phyloP scores from a whole-genome alignment of 2,888 invertebrate species.

The Linnaemya vulpina region DNA sequence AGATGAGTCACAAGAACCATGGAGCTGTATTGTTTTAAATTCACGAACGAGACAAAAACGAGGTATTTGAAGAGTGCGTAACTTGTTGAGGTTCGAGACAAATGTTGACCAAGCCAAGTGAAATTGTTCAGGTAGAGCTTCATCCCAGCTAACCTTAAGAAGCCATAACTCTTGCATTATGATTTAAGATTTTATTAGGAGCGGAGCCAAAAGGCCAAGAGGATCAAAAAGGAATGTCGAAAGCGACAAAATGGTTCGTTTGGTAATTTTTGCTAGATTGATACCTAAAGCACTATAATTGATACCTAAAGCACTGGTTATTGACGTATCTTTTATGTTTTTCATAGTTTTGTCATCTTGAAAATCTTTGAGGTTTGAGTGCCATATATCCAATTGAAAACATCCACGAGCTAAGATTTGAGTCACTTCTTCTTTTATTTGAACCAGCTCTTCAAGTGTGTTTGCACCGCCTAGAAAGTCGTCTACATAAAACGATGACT shows the following conservation, averaged over 20 bases:
- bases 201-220: too few relatives aligned
- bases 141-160: conserved; percentile 36
- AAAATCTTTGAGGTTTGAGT: too few relatives aligned
- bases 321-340: conserved; percentile 21
- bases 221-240: conserved; percentile 65
- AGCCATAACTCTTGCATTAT: conserved; percentile 53
- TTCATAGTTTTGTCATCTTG: too few relatives aligned
- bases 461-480: too few relatives aligned
- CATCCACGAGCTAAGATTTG: too few relatives aligned
- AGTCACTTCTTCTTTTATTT: not conserved
- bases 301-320: conserved; percentile 39
- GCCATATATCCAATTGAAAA: too few relatives aligned
- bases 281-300: conserved; percentile 30
- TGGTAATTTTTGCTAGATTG: conserved; percentile 10
- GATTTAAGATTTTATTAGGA: too few relatives aligned
- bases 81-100: not conserved
- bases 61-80: conserved; percentile 13
- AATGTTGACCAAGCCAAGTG: not conserved
- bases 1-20: conserved; percentile 57
- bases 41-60: too few relatives aligned
- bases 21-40: conserved; percentile 39
- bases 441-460: too few relatives aligned
- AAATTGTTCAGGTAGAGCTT: conserved; percentile 35
- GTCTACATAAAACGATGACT: too few relatives aligned
- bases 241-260: conserved; percentile 43